Evolutionary conservation across 2,797 vertebrate genomes (phyloP).

Genomic region (Tragopan temminckii): DNA sequence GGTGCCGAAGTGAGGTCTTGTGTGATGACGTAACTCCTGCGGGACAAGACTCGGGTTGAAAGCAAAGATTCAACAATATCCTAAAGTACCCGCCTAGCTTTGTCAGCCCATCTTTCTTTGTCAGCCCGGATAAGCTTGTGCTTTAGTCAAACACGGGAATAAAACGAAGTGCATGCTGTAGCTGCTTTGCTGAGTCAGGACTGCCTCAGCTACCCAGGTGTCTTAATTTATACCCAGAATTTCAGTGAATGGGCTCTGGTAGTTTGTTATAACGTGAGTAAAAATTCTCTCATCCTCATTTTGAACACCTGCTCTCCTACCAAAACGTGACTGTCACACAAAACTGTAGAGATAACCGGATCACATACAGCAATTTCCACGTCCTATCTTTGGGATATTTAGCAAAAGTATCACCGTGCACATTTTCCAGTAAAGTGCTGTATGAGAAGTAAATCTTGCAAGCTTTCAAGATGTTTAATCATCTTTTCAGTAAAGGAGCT

Average conservation of each 20-base stretch:
- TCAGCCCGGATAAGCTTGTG: neutral
- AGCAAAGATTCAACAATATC: neutral
- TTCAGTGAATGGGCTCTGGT: slow-evolving; percentile 13
- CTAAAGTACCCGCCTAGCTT: neutral
- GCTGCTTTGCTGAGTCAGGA: slow-evolving; percentile 47
- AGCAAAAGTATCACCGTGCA: neutral
- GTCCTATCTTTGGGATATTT: neutral
- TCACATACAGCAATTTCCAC: neutral
- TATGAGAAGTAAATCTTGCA: slow-evolving; percentile 43
- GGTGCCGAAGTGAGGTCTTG: neutral
- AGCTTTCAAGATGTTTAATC: slow-evolving; percentile 60
- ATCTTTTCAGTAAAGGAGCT: slow-evolving; percentile 49
- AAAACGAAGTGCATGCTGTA: neutral
- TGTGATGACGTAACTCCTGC: neutral
- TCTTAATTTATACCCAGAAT: slow-evolving; percentile 20
- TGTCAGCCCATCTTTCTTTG: neutral
- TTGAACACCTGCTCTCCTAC: slow-evolving; percentile 18
- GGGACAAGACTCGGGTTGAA: neutral
- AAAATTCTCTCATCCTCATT: slow-evolving; percentile 29
- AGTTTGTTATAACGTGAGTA: slow-evolving; percentile 30
- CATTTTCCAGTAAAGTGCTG: neutral
- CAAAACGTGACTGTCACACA: neutral
- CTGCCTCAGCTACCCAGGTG: slow-evolving; percentile 13
- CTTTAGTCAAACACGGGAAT: neutral
- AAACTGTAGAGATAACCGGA: neutral